Base-by-base conservation (phyloP, 2,888 invertebrate species). In the Dryadula phaetusa region DNA sequence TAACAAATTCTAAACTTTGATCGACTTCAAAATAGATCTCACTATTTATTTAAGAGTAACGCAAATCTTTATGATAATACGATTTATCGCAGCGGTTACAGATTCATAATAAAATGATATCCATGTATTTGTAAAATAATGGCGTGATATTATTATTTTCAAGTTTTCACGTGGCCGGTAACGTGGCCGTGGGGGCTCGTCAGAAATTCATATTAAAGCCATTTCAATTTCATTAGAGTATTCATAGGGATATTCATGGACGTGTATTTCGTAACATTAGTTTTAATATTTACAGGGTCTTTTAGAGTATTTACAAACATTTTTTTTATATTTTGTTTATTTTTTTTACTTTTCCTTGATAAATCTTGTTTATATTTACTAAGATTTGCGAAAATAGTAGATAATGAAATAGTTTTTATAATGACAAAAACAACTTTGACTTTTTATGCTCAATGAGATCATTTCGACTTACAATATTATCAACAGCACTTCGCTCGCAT, bases 31-130 rank as follows among this genome's bases (percentile, higher is more conserved):
- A 78, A 76, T 74, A 76, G 78, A 75, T 76, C 74, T 77, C 77
- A 77, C 77, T 75, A 76, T 76, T 75, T 76, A 75, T 70, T 77
- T 72, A 76, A 70, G 63, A 72, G 73, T 72, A 77, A 80, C 74
- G 77, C 78, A 80, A 81, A 79, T 79, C 75, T 78, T 79, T 86
- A 87, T 86, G 83, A 62, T 81, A 84, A 86, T 85, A 4, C 56
- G 65, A 72, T 63, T 79, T 81, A 82, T 80, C 79, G 73, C 75
- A 72, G 65, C 75, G 79, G 78, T 80, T 84, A 82, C 81, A 80
- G 84, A 88, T 88, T 87, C 88, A 88, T 88, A 86, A 86, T 85
- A 81, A 85, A 85, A 86, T 84, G 76, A 84, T 82, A 76, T 76
- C 79, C 80, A 79, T 83, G 78, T 76, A 85, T 83, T 81, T 82